Evolutionary conservation across 2,113 vertebrate genomes (phyloP), one percentile per base, ranked within the genome.

Genomic region (Tricholaema leucomelas): DNA sequence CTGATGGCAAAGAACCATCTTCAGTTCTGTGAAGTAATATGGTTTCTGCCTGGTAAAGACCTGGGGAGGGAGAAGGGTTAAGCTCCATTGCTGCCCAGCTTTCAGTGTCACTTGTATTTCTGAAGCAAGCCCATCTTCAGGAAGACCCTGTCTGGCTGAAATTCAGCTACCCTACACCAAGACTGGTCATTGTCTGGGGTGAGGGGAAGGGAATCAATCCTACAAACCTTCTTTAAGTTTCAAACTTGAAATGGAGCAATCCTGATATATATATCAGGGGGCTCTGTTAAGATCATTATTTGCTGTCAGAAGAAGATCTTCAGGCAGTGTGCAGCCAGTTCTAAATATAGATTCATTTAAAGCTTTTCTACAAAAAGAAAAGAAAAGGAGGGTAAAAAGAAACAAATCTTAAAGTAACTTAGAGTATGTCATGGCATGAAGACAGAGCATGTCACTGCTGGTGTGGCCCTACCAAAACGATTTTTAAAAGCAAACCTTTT

Each of bases 241-340:
- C 66, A 72, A 77, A 58, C 33, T 42, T 81, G 75, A 72, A 92
- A 86, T 28, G 2, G 56, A 92, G 90, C 1, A 55, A 42, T 87
- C 76, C 86, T 25, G 40, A 50, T 33, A 11, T 28, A n/a, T 92
- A n/a, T 91, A 87, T 85, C 82, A 64, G 42, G 69, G 50, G 66
- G 46, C 60, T 12, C 80, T 82, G 75, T 93, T 87, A 96, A 96
- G 60, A 81, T 88, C 64, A 59, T 92, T 85, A 90, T 85, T 91
- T 92, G 74, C 85, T 79, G 74, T 70, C 89, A 94, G 72, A 84
- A 94, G 72, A 84, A 81, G 55, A 44, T 88, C 93, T 95, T 90
- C 69, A 64, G 33, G 71, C 80, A 46, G 69, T 0, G 0, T 77
- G 69, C 60, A 91, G 75, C 77, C 74, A 76, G 38, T 58, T 91